phyloP scores from a whole-genome alignment of 2,797 vertebrate genomes.

The Phataginus tetradactyla region DNA sequence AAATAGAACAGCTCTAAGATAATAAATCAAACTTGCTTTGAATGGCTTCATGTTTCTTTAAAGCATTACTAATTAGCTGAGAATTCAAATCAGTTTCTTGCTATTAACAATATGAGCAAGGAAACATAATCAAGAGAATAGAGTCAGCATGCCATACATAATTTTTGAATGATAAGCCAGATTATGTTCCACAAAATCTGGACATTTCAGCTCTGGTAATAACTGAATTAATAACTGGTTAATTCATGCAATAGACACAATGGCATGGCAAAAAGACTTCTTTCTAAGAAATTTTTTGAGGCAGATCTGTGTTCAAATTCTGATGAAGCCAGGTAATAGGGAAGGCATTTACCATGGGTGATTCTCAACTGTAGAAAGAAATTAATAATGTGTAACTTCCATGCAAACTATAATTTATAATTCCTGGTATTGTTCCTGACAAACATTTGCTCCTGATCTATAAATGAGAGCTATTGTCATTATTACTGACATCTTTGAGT shows the following conservation, averaged over 20 bases:
- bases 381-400: neutral
- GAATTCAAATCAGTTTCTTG: neutral
- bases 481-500: neutral
- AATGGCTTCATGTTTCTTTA: neutral
- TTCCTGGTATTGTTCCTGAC: neutral
- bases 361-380: neutral
- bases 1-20: neutral
- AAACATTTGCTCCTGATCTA: neutral
- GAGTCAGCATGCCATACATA: neutral
- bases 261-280: neutral
- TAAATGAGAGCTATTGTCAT: neutral
- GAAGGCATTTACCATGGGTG: neutral
- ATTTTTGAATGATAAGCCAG: neutral
- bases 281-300: neutral
- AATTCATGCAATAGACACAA: neutral
- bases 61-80: constrained; percentile 3
- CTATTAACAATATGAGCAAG: neutral
- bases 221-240: neutral
- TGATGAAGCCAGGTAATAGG: neutral
- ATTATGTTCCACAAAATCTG: neutral
- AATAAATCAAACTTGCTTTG: neutral
- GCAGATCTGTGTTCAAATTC: neutral
- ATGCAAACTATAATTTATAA: neutral
- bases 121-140: neutral
- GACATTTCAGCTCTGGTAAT: neutral